A percentile compares a stretch with the other conserved stretches of the same genome.
Conservation (phyloP, 2,113 vertebrate genomes). For the Sapajus apella region DNA sequence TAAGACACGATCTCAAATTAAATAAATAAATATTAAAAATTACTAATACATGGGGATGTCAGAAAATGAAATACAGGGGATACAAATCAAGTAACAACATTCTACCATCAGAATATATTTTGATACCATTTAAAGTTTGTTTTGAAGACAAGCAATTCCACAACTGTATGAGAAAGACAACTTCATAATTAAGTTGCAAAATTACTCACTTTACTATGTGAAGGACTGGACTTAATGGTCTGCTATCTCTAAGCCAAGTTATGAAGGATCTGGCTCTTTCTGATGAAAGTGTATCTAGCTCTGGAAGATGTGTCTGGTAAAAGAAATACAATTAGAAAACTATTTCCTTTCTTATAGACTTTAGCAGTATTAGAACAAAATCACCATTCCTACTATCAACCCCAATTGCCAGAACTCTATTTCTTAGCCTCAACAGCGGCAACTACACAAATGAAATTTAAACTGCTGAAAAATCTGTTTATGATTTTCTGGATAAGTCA, state of each 20-base stretch:
- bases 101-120: neutral
- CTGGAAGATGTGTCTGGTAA: slow-evolving; percentile 92
- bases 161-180: neutral
- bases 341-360: neutral
- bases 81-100: neutral
- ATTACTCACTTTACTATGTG: slow-evolving; percentile 94
- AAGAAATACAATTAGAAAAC: slow-evolving; percentile 48
- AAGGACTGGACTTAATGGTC: slow-evolving; percentile 90
- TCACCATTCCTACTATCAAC: neutral
- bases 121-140: neutral
- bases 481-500: neutral
- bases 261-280: slow-evolving; percentile 92
- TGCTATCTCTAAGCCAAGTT: slow-evolving; percentile 93
- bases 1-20: too few species aligned
- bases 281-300: slow-evolving; percentile 90
- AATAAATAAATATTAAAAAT: neutral
- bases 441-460: neutral
- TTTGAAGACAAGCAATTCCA: neutral
- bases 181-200: neutral
- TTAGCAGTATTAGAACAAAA: neutral
- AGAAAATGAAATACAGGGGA: neutral
- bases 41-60: neutral
- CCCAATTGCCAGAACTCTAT: neutral
- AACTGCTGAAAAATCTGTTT: neutral
- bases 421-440: neutral